Base-by-base conservation (phyloP, 2,888 invertebrate species). In the Rhingia campestris region DNA sequence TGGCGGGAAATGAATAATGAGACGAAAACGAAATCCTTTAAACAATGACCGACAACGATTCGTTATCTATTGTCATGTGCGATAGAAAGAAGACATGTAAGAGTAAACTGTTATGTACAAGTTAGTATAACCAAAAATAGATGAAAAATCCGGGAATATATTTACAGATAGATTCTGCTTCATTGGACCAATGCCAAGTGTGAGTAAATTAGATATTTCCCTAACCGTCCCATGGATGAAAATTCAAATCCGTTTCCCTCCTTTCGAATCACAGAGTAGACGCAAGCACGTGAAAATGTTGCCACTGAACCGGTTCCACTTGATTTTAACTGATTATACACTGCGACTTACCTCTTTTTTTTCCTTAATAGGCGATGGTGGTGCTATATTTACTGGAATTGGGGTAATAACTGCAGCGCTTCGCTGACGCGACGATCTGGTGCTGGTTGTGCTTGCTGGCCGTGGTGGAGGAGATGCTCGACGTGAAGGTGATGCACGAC, bases 361-460 rank as follows among this genome's bases (percentile, higher is more conserved):
- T 86, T 90, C 90, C 64, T 88, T 88, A 37, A 89, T 87, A 37
- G 89, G 89, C 3, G 90, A 87, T 10, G 87, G 87, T 12, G 82
- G 86, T 12, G 75, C 14, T 4, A 76, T 53, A 22, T 22, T 22
- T 30, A 86, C 67, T 39, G 89, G 87, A 10, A 86, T 54, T 7
- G 86, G 77, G 14, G 87, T 85, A 67, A 87, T 59, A 59, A 87
- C 87, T 54, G 86, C 53, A 10, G 87, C 37, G 33, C 77, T 73
- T 58, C 81, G 54, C 33, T 67, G 67, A n/a, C 79, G 69, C 1
- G 72, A 81, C 30, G 84, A 85, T 61, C 74, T 59, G 10, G 45
- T 81, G 37, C 81, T 85, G 3, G 80, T 49, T 9, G 75, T 70
- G 7, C 75, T 81, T 7, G 74, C 49, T 32, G 79, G 81, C 3